Conservation (phyloP, 2,888 invertebrate genomes). For the Sepioteuthis lessoniana region DNA sequence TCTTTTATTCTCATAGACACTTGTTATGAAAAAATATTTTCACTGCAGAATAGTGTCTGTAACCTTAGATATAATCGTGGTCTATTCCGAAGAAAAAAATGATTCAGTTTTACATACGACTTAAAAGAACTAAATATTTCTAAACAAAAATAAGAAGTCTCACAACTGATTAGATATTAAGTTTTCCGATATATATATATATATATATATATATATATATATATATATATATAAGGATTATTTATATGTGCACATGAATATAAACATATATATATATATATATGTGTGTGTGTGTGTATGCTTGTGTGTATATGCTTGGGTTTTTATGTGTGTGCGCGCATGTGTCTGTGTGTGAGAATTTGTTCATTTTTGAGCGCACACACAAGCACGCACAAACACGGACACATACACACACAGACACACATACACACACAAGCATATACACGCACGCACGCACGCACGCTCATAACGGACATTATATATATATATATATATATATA, state of each 20-base stretch:
- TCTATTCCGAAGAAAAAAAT: no score
- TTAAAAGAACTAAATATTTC: no score
- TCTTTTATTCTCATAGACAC: no score
- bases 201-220: not conserved
- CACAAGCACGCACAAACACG: not conserved
- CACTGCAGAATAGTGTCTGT: no score
- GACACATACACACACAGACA: not conserved
- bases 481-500: not conserved
- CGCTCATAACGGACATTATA: not conserved
- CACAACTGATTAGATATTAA: no score
- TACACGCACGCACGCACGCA: not conserved
- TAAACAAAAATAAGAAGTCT: no score
- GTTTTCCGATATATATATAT: no score
- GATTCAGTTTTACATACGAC: no score
- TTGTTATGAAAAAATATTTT: no score
- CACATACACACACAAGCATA: not conserved
- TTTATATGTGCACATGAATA: not conserved
- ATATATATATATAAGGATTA: not conserved
- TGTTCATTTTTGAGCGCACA: not conserved
- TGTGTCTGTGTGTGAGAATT: not conserved
- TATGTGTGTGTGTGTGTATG: not conserved
- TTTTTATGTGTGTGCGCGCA: not conserved
- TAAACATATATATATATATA: conserved; percentile 1
- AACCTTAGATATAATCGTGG: no score
- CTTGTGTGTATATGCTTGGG: not conserved